phyloP scores from a whole-genome alignment of 2,797 vertebrate species.

The Lagodon rhomboides region DNA sequence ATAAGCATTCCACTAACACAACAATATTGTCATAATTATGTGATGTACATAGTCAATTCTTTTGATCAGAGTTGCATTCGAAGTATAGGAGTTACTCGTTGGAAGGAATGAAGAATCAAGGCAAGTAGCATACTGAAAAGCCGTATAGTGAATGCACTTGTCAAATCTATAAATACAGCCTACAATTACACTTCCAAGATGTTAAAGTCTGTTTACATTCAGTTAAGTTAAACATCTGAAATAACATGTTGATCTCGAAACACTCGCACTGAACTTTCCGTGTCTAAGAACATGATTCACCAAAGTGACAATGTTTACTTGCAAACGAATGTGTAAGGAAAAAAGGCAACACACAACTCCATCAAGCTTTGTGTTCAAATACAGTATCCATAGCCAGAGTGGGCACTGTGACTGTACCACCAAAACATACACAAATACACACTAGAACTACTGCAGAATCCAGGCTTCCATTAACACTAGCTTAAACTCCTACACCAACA shows the following conservation, averaged over 20 bases:
- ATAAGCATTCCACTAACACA: conserved; percentile 89
- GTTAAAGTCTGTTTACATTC: conserved; percentile 82
- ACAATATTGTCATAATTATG: conserved; percentile 82
- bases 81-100: conserved; percentile 67
- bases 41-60: conserved; percentile 74
- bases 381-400: conserved; percentile 59
- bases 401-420: conserved; percentile 60
- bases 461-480: conserved; percentile 41
- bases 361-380: conserved; percentile 64
- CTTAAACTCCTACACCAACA: conserved; percentile 51
- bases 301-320: conserved; percentile 64
- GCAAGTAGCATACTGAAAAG: conserved; percentile 76
- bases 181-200: conserved; percentile 76
- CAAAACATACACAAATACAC: conserved; percentile 69
- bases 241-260: conserved; percentile 65
- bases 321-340: conserved; percentile 51
- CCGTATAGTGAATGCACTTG: conserved; percentile 71
- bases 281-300: conserved; percentile 63
- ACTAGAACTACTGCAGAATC: conserved; percentile 55
- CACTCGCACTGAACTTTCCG: conserved; percentile 56
- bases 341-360: conserved; percentile 60
- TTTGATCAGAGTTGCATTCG: conserved; percentile 75
- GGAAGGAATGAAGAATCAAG: conserved; percentile 81
- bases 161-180: conserved; percentile 74
- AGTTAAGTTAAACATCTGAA: conserved; percentile 74